Evolutionary conservation across 2,113 vertebrate genomes (phyloP).

Genomic region (Perca flavescens): DNA sequence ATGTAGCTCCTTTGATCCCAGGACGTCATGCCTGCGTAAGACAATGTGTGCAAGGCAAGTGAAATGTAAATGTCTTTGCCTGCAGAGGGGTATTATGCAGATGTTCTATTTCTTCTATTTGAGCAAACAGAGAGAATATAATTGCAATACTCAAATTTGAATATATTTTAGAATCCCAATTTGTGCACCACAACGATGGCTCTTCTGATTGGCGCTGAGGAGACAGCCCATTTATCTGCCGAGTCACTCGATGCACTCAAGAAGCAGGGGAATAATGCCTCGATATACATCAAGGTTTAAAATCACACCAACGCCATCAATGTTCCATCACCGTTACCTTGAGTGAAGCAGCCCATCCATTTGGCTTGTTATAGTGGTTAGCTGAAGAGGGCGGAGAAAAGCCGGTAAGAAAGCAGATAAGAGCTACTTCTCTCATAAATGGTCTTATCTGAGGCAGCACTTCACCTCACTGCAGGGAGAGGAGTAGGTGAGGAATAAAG

Average conservation of each 20-base stretch:
- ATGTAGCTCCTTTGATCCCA: constrained; percentile 27
- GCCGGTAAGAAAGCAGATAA: constrained; percentile 38
- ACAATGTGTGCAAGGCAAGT: neutral
- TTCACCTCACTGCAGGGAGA: constrained; percentile 2
- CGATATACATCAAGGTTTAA: constrained; percentile 36
- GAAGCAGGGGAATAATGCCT: neutral
- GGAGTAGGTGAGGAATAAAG: neutral
- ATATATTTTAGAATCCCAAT: constrained; percentile 45
- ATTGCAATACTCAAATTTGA: constrained; percentile 37
- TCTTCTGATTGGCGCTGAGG: neutral
- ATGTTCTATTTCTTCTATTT: constrained; percentile 28
- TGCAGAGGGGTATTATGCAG: constrained; percentile 31
- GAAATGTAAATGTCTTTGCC: constrained; percentile 19
- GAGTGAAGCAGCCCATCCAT: constrained; percentile 57
- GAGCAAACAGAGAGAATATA: constrained; percentile 8
- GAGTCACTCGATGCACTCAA: constrained; percentile 2
- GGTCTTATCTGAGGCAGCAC: constrained; percentile 1
- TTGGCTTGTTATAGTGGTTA: constrained; percentile 64
- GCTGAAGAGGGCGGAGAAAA: constrained; percentile 30
- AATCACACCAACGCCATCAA: constrained; percentile 41
- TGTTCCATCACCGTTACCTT: constrained; percentile 52
- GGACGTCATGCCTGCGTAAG: neutral
- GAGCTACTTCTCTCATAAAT: constrained; percentile 28
- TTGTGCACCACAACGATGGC: constrained; percentile 17
- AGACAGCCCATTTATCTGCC: neutral